Evolutionary conservation across 2,113 vertebrate genomes (phyloP).

Genomic region (Hylia prasina): DNA sequence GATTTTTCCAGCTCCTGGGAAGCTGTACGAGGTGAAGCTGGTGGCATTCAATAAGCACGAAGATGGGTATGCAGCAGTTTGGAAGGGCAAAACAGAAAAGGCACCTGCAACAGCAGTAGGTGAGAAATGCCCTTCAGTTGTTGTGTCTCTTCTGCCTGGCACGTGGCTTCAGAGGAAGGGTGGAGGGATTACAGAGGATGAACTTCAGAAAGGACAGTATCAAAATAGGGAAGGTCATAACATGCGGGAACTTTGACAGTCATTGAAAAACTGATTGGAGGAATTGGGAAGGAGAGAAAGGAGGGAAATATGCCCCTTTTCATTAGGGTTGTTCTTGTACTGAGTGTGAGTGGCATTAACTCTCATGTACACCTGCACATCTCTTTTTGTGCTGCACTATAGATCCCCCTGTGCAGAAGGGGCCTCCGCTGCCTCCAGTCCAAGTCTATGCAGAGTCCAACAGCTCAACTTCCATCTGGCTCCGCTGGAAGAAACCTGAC

Average conservation of each 20-base stretch:
- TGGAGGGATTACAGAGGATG: neutral
- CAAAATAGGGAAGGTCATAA: neutral
- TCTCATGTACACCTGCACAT: neutral
- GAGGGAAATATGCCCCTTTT: neutral
- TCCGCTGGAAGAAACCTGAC: slow-evolving; percentile 91
- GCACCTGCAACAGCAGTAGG: slow-evolving; percentile 65
- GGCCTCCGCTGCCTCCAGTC: slow-evolving; percentile 86
- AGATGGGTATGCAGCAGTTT: slow-evolving; percentile 87
- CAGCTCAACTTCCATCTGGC: slow-evolving; percentile 93
- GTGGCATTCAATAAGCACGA: slow-evolving; percentile 90
- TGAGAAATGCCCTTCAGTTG: neutral
- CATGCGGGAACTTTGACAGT: neutral
- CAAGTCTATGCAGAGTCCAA: slow-evolving; percentile 87
- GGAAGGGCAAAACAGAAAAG: slow-evolving; percentile 93
- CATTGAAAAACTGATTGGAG: neutral
- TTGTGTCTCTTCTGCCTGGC: neutral
- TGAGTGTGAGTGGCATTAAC: neutral
- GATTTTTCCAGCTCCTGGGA: slow-evolving; percentile 80
- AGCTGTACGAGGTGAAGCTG: slow-evolving; percentile 89
- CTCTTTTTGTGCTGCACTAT: neutral
- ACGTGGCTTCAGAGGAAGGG: neutral
- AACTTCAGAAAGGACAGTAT: neutral
- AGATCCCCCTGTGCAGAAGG: slow-evolving; percentile 75
- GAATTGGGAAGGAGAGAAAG: neutral
- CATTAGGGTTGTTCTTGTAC: neutral